These are phyloP conservation scores for Masnerella sp. DNA, from an alignment of 2,888 invertebrate genomes.

Conservation along the genomic window DNA sequence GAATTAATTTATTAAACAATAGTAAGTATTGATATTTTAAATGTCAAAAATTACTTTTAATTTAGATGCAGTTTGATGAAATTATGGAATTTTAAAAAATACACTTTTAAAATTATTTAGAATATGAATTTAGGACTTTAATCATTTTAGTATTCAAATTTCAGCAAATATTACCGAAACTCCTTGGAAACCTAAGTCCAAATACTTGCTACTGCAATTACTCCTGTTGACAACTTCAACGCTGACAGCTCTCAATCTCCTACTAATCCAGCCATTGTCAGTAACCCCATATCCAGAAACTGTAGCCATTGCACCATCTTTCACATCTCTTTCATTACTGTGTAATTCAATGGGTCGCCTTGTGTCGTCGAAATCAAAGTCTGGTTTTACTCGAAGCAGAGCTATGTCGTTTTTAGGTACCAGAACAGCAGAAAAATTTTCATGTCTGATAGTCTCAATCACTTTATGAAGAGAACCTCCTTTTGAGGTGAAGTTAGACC, in stretches of 20 bases:
- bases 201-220: slow-evolving; percentile 77
- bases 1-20: too few species aligned
- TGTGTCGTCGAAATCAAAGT: slow-evolving; percentile 37
- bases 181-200: slow-evolving; percentile 22
- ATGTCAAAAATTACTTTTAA: too few species aligned
- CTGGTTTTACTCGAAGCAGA: slow-evolving; percentile 41
- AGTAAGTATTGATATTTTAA: too few species aligned
- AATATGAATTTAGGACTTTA: too few species aligned
- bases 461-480: slow-evolving; percentile 44
- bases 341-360: slow-evolving; percentile 33
- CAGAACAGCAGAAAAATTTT: slow-evolving; percentile 7
- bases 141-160: too few species aligned
- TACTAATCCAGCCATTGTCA: slow-evolving; percentile 29
- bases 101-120: too few species aligned
- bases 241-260: slow-evolving; percentile 72
- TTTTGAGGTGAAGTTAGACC: slow-evolving; percentile 25
- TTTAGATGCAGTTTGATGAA: too few species aligned
- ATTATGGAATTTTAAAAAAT: too few species aligned
- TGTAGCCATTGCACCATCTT: slow-evolving; percentile 28
- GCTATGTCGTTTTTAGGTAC: slow-evolving; percentile 50
- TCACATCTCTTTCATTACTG: slow-evolving; percentile 18
- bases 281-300: slow-evolving; percentile 50
- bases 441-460: slow-evolving; percentile 16
- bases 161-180: slow-evolving; percentile 35
- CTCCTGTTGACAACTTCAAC: slow-evolving; percentile 80